Evolutionary conservation across 2,113 vertebrate genomes (phyloP).

Genomic region (Paramisgurnus dabryanus): DNA sequence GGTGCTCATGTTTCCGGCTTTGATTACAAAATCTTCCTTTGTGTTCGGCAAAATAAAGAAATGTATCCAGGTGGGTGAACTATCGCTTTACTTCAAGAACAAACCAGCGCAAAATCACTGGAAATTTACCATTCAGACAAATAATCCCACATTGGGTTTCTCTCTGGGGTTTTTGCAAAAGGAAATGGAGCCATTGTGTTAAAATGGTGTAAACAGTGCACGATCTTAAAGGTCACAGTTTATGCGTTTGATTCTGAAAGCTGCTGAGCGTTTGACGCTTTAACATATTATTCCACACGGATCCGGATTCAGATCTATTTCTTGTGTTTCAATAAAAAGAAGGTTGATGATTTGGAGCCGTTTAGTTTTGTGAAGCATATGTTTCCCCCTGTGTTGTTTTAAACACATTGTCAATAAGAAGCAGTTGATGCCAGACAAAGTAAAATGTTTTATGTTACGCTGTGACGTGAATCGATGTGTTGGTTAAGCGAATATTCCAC

Average conservation of each 20-base stretch:
- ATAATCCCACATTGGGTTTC: conserved; percentile 31
- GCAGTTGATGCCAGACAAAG: background rate
- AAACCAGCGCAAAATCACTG: background rate
- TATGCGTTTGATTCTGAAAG: background rate
- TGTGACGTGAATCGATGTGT: no score
- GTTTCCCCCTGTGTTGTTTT: conserved; percentile 9
- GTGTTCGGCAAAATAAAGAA: no score
- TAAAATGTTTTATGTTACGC: background rate
- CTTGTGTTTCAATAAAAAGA: background rate
- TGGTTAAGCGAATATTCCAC: background rate
- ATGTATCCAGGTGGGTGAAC: no score
- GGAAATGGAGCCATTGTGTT: conserved; percentile 27
- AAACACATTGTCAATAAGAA: background rate
- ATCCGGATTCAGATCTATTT: conserved; percentile 1
- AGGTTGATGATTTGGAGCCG: background rate
- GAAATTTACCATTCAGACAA: conserved; percentile 1
- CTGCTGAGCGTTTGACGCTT: background rate
- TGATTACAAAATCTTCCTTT: background rate
- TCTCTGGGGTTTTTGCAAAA: background rate
- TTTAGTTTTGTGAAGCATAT: background rate
- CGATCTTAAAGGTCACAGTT: conserved; percentile 18
- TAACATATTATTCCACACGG: conserved; percentile 17
- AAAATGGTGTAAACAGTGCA: conserved; percentile 6
- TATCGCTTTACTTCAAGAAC: background rate
- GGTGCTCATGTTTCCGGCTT: no score